A percentile compares a stretch with the other conserved stretches of the same genome.
These are phyloP conservation scores for Peromyscus nudipes DNA, from an alignment of 2,797 vertebrate genomes.

Conservation along the genomic window DNA sequence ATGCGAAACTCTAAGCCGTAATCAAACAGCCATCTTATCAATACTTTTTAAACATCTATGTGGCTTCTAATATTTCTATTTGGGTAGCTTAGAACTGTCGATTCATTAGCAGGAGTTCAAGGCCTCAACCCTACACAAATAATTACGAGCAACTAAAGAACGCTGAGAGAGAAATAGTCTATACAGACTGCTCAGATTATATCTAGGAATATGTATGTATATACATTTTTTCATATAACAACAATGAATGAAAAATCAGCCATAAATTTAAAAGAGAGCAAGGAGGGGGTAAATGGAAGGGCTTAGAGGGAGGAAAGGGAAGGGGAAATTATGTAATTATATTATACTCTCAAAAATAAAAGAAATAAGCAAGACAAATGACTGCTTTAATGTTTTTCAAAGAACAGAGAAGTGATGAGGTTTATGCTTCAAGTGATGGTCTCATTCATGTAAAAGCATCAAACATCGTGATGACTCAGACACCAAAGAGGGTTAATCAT, in stretches of 20 bases:
- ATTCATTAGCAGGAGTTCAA: not conserved
- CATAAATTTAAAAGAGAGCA: not conserved
- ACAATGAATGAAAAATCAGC: not conserved
- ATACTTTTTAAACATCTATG: not conserved
- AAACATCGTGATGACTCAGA: slow-evolving; percentile 23
- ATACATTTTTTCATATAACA: not conserved
- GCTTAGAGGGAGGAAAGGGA: not conserved
- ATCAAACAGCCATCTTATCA: not conserved
- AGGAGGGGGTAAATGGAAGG: not conserved
- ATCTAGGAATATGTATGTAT: not conserved
- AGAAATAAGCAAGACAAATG: not conserved
- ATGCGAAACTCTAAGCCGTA: not conserved
- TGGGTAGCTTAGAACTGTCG: not conserved
- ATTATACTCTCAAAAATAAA: not conserved
- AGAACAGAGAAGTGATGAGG: not conserved
- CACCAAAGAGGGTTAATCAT: not conserved
- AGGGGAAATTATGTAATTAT: not conserved
- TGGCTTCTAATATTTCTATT: slow-evolving; percentile 6
- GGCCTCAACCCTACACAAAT: not conserved
- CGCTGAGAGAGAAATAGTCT: not conserved
- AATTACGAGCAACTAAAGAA: not conserved
- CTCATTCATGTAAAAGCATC: not conserved
- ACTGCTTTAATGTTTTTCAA: not conserved
- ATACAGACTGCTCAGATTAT: not conserved
- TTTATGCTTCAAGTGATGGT: slow-evolving; percentile 24